Conservation (phyloP, 2,797 vertebrate species). For the Melopsittacus undulatus region DNA sequence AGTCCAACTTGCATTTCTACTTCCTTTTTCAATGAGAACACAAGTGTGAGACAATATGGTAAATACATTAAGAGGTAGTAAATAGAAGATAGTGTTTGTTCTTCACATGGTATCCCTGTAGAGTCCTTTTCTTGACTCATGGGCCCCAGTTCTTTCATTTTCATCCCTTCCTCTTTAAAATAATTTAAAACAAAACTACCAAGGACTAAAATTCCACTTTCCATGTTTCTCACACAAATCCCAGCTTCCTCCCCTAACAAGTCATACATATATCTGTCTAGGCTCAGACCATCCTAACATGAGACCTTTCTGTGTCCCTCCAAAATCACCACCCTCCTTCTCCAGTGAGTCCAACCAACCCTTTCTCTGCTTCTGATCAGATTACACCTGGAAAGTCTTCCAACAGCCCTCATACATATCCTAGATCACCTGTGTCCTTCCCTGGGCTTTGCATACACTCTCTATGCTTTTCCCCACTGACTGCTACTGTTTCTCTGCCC, state of each 20-base stretch:
- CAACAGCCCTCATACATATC: neutral
- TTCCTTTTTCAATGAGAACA: neutral
- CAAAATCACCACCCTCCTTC: neutral
- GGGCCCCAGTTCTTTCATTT: neutral
- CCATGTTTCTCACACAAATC: neutral
- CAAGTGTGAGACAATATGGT: neutral
- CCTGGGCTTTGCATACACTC: neutral
- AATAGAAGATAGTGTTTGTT: neutral
- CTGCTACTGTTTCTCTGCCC: neutral
- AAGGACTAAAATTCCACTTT: neutral
- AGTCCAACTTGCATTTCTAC: neutral
- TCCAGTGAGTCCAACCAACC: neutral
- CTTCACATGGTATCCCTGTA: neutral
- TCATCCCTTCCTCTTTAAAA: neutral
- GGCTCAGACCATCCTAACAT: neutral
- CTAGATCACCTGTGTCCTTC: neutral
- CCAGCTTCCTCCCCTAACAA: neutral
- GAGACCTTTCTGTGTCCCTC: neutral
- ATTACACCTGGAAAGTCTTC: neutral
- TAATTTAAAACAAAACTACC: neutral
- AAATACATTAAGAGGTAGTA: neutral
- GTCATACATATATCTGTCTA: neutral
- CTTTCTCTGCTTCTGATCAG: neutral
- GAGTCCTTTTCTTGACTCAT: neutral
- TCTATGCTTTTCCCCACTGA: neutral